Percentiles rank a stretch among this genome's conserved stretches.
Conservation (phyloP, 92 coral and sea anemone genomes). For the Porites cylindrica region DNA sequence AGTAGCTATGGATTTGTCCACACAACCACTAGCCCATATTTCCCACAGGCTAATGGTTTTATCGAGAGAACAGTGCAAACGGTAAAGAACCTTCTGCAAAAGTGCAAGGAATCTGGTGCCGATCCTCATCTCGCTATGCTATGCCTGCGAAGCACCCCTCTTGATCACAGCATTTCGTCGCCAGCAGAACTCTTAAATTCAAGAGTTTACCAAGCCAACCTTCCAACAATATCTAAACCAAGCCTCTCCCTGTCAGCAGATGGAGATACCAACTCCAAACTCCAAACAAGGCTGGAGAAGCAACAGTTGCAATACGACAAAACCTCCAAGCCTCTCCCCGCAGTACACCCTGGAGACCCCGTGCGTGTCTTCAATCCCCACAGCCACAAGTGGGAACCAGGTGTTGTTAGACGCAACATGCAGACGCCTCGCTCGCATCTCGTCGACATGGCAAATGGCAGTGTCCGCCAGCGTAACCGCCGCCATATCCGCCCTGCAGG, state of each 20-base stretch:
- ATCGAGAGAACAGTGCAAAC: constrained; percentile 70
- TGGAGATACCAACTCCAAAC: constrained; percentile 43
- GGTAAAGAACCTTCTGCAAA: constrained; percentile 64
- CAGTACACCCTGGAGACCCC: constrained; percentile 14
- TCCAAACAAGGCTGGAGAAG: constrained; percentile 60
- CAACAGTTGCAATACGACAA: constrained; percentile 49
- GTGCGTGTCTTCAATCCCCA: constrained; percentile 32
- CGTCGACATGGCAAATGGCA: constrained; percentile 6
- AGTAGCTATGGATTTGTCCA: constrained; percentile 60
- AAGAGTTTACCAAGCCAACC: constrained; percentile 74
- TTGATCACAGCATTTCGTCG: constrained; percentile 70
- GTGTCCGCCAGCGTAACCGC: not conserved
- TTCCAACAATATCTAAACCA: constrained; percentile 66
- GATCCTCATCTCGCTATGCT: constrained; percentile 82
- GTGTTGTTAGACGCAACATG: not conserved
- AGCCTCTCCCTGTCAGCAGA: constrained; percentile 14
- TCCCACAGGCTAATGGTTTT: constrained; percentile 70
- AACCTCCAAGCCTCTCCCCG: constrained; percentile 40
- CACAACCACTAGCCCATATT: constrained; percentile 63
- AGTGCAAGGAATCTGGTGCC: constrained; percentile 70
- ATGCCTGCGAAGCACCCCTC: constrained; percentile 77
- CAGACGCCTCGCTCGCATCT: not conserved
- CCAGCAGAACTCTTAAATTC: constrained; percentile 76
- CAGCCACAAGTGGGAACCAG: constrained; percentile 1
- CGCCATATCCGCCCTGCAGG: constrained; percentile 1